Base-by-base conservation (phyloP, 2,113 vertebrate genomes). In the Ptilonorhynchus violaceus region DNA sequence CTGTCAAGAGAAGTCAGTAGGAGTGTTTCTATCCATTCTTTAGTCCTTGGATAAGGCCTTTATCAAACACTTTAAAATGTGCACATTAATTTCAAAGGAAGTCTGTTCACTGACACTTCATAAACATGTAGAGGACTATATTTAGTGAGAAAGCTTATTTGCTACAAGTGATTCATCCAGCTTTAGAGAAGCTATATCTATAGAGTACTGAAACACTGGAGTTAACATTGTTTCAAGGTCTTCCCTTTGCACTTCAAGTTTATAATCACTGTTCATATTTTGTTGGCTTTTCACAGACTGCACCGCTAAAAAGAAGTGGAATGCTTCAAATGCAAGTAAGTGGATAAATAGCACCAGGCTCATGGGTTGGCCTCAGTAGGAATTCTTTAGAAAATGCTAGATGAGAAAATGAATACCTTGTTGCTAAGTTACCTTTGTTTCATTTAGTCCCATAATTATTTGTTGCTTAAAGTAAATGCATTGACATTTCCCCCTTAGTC, bases 371-470 rank as follows among this genome's bases (percentile, higher is more conserved):
- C 49, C 59, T 81, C 82, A 52, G 56, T 39, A 80, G 76, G 60
- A 86, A 87, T 77, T 83, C 78, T 96, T 96, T 33, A 68, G 92
- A 96, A 96, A 95, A 88, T 49, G 42, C 35, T 86, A 42, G 47
- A 89, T 68, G 63, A 90, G 85, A 84, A 96, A 88, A 90, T 37
- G 33, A 97, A 90, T 74, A 84, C 25, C 72, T 42, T 81, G 91
- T 95, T 97, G 87, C 97, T 96, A 96, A 94, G 94, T 49, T 96
- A 95, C 95, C 77, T 96, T 96, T 96, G 79, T 96, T 91, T 96
- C 85, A 95, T 91, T 97, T 96, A 89, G 59, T 74, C 50, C 39
- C 39, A 15, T 89, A 96, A 96, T 93, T 92, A 93, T 90, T 95
- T 89, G 85, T 92, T 93, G 69, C 80, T 93, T 94, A 84, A 92